Base-by-base conservation (phyloP, 2,113 vertebrate genomes). In the Pristiophorus japonicus region DNA sequence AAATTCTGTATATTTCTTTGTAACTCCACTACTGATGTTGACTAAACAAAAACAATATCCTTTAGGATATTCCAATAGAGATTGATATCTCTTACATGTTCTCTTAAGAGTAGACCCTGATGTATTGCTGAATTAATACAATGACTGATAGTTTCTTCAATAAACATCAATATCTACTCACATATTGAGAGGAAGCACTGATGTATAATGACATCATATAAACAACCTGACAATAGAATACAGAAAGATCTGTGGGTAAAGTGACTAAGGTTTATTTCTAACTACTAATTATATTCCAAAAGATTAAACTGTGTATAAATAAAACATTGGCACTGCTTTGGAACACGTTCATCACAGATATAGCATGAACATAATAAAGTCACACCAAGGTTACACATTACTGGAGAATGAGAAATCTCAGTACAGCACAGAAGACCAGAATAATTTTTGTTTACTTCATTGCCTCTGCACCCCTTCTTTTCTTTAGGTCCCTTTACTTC, bases 281-380 rank as follows among this genome's bases (percentile, higher is more conserved):
- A 70, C 22, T 45, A 42, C 65, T 47, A 70, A 94, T 67, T 70
- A 94, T 51, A 92, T 62, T 38, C 5, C 34, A 92, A 92, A 34
- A 94, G 12, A 94, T 70, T 45, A 70, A 94, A 47, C 65, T 1
- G 42, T 34, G 10, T 94, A 66, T 94, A 94, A 94, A 94, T 94
- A 94, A 94, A 70, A 70, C 92, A 94, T 16, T 30, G 66, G 47
- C 42, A 67, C 18, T 34, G 20, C 91, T 66, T 94, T 94, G 34
- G 91, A 94, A 67, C 91, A 94, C 27, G 45, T 94, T 94, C 27
- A 51, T 94, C 65, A 42, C 38, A 66, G 38, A 42, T 94, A 27
- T 27, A 94, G 63, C 38, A 27, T 27, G 51, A 59, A 27, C 51
- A 90, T 94, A 70, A 67, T n/a, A 94, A 94, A 94, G 91, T 94